Conservation (phyloP, 2,888 invertebrate genomes). For the Cremastinae sp. region DNA sequence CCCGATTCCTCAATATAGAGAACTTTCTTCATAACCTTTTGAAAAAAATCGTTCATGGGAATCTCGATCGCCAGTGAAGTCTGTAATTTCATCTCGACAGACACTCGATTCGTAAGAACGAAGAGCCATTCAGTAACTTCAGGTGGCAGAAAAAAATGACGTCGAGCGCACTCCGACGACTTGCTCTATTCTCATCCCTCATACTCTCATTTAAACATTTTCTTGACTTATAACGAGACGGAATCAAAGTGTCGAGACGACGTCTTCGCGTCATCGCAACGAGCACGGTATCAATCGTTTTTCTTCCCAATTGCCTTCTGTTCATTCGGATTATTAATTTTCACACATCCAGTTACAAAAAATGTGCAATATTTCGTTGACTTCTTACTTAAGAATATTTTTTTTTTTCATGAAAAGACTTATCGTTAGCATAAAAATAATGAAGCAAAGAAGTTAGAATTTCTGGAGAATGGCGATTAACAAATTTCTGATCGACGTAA, state of each 20-base stretch:
- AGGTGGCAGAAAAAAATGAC: conserved; percentile 21
- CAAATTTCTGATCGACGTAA: neutral
- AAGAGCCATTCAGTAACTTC: conserved; percentile 44
- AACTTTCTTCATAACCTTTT: conserved; percentile 4
- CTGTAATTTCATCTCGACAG: conserved; percentile 45
- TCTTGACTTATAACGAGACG: neutral
- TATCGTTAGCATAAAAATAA: no score
- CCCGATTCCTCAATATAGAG: conserved; percentile 12
- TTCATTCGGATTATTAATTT: no score
- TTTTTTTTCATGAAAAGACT: no score
- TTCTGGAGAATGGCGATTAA: neutral
- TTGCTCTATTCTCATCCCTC: neutral
- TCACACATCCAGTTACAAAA: no score
- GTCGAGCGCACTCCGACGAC: conserved; percentile 7
- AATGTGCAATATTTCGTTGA: no score
- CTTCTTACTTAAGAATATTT: no score
- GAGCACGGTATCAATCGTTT: neutral
- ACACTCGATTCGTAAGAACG: conserved; percentile 38
- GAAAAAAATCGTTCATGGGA: conserved; percentile 33
- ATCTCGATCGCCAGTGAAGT: conserved; percentile 11
- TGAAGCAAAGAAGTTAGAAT: no score
- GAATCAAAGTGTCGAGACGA: no score
- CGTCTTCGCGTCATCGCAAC: neutral
- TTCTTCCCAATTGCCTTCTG: neutral
- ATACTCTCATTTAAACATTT: neutral